Base-by-base conservation (phyloP, 2,888 invertebrate species). In the Anagyrus pseudococci region DNA sequence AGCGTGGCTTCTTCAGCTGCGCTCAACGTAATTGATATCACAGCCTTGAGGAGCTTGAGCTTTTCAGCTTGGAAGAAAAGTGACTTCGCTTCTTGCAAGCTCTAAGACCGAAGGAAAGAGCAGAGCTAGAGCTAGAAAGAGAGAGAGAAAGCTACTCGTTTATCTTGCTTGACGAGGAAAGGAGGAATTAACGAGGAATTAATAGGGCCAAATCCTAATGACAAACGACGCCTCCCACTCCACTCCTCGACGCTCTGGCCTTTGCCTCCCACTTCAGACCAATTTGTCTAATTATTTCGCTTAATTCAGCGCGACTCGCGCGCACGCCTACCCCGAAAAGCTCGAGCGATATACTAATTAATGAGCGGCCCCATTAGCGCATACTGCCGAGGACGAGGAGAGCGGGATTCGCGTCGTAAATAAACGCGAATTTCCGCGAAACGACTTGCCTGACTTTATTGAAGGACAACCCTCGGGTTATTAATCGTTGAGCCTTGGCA, bases 151-250 rank as follows among this genome's bases (percentile, higher is more conserved):
- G 73, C 74, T 70, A 76, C 76, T 79, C 80, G 78, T 80, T 80
- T 80, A 76, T 80, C 80, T 80, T 80, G 75, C 78, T 78, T 78
- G 79, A 79, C 77, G 80, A 79, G 78, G 79, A 80, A 80, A 80
- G 79, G 79, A 78, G 77, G 80, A 79, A 80, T 80, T 80, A 80
- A 80, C 78, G 79, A 80, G 80, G 80, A 79, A 80, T 79, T 80
- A 80, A 80, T 80, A 78, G 80, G 75, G 19, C 54, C 56, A 77
- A 76, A 78, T 77, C 76, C 76, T 75, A 76, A 79, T 79, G 80
- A 80, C 78, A 79, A 80, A 80, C 75, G 77, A 76, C 76, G 72
- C 72, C 73, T 74, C 70, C 69, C 68, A 67, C 70, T 37, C 47
- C n/a, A n/a, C 20, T 10, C 19, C 25, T 15, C 41, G 15, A 41